Base-by-base conservation (phyloP, 1,140 invertebrate species). In the Aphis craccivora region DNA sequence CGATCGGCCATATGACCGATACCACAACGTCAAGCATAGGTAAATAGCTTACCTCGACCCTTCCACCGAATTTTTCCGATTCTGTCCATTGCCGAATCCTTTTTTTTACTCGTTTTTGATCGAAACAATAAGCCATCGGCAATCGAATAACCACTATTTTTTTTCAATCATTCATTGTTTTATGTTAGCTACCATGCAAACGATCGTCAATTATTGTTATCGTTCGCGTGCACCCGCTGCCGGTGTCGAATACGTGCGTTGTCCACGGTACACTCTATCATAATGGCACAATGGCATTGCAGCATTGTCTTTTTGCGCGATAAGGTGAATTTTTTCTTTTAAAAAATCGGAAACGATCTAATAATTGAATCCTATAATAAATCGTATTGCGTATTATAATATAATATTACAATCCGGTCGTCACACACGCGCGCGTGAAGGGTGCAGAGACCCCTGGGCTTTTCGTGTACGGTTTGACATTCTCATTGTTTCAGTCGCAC, bases 51-150 rank as follows among this genome's bases (percentile, higher is more conserved):
- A 76, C 60, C 60, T n/a, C 60, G 30, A 67, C 30, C 60, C 30
- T n/a, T 67, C 14, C 0, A n/a, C 5, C 30, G 30, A n/a, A 18
- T 18, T 14, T n/a, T n/a, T 76, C 14, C n/a, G n/a, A 23, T 23
- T 40, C 60, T 48, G 67, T 83, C 43, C 60, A 51, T 48, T 92
- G 83, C 67, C 90, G n/a, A 48, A 55, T 83, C 43, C n/a, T 51
- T 25, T 35, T 45, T 48, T 89, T 89, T 14, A 22, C 48, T 37
- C n/a, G 14, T 87, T 88, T 35, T 51, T 7, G 40, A 8, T n/a
- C 87, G 48, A 89, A 89, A 89, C 87, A 89, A 89, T 89, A 53
- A 89, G 22, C 88, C 51, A 53, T 89, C 88, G 8, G 86, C 45
- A 3, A 53, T 89, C 48, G 48, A 89, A 48, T 51, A 30, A 89